These are phyloP conservation scores for Cynoglossus semilaevis DNA, from an alignment of 2,113 vertebrate species.

Conservation along the genomic window DNA sequence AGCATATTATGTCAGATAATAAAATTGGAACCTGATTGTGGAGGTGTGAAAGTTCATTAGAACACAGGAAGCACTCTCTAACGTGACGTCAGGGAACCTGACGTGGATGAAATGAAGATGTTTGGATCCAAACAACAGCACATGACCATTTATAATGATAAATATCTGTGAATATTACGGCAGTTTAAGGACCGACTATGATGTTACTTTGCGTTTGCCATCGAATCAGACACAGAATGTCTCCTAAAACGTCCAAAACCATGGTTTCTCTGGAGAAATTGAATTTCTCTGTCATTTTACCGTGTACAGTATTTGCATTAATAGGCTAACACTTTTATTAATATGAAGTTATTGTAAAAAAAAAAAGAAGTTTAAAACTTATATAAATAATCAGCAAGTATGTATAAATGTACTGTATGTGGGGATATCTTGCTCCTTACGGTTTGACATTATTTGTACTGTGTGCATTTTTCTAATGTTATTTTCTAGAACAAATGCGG, in stretches of 20 bases:
- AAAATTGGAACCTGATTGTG: slow-evolving; percentile 1
- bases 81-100: slow-evolving; percentile 78
- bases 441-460: slow-evolving; percentile 96
- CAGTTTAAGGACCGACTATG: slow-evolving; percentile 21
- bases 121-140: slow-evolving; percentile 30
- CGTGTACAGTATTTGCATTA: slow-evolving; percentile 88
- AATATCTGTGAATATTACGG: slow-evolving; percentile 12
- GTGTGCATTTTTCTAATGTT: slow-evolving; percentile 99
- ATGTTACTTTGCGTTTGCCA: slow-evolving; percentile 41
- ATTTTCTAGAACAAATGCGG: slow-evolving; percentile 92
- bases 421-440: slow-evolving; percentile 92
- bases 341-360: slow-evolving; percentile 74
- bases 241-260: slow-evolving; percentile 44
- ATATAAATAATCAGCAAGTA: slow-evolving; percentile 91
- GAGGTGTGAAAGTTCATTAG: slow-evolving; percentile 74
- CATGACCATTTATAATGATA: slow-evolving; percentile 38
- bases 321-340: slow-evolving; percentile 82
- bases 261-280: slow-evolving; percentile 84
- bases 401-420: slow-evolving; percentile 89
- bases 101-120: slow-evolving; percentile 46
- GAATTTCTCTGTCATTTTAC: slow-evolving; percentile 88
- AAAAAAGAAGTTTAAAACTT: slow-evolving; percentile 74
- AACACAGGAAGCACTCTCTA: slow-evolving; percentile 56
- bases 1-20: slow-evolving; percentile 47
- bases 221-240: slow-evolving; percentile 41